Evolutionary conservation across 2,888 invertebrate genomes (phyloP).

Genomic region (Crossocerus cetratus): DNA sequence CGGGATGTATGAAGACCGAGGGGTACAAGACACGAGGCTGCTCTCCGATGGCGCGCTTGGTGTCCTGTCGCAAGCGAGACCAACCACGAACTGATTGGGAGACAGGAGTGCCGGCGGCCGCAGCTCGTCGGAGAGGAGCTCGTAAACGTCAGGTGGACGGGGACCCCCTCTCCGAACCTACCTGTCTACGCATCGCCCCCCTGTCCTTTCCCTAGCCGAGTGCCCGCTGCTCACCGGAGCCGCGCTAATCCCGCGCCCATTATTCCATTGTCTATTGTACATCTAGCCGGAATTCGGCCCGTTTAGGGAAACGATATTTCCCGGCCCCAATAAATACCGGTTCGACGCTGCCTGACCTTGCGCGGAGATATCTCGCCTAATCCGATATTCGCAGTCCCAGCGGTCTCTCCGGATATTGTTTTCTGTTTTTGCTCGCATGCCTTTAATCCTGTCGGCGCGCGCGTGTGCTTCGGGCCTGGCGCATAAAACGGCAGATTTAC

Average conservation of each 20-base stretch:
- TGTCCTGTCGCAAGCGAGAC: conserved; percentile 41
- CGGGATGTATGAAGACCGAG: background rate
- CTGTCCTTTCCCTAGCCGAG: background rate
- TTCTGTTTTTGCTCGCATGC: too few relatives aligned
- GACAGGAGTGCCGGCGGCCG: conserved; percentile 34
- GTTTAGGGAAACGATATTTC: too few relatives aligned
- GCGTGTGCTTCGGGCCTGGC: too few relatives aligned
- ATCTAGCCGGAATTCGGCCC: too few relatives aligned
- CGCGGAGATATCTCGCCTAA: too few relatives aligned
- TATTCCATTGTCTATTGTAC: too few relatives aligned
- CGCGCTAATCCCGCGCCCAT: background rate
- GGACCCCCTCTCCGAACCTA: conserved; percentile 16
- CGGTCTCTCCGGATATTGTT: too few relatives aligned
- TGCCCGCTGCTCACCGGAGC: background rate
- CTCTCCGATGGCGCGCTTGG: conserved; percentile 7
- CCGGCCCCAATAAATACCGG: too few relatives aligned
- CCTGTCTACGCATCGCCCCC: background rate
- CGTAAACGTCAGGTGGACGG: conserved; percentile 46
- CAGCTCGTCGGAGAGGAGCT: conserved; percentile 31
- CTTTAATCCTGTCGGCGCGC: too few relatives aligned
- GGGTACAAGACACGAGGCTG: background rate
- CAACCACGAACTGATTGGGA: conserved; percentile 46
- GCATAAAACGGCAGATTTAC: too few relatives aligned
- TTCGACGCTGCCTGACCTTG: too few relatives aligned
- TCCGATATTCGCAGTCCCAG: too few relatives aligned